Base-by-base conservation (phyloP, 2,113 vertebrate genomes). In the Petaurus breviceps region DNA sequence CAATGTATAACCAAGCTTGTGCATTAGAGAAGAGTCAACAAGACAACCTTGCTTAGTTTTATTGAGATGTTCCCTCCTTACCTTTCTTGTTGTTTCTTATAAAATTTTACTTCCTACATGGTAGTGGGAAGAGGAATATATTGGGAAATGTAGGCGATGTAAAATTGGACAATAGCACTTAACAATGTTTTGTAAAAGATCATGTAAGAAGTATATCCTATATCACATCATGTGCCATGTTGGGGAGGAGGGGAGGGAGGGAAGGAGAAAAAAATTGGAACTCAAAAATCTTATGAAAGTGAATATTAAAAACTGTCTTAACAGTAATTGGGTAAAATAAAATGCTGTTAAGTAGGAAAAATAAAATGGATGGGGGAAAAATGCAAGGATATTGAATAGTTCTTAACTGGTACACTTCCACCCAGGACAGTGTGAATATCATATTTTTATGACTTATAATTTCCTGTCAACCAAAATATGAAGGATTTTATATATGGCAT, bases 371-470 rank as follows among this genome's bases (percentile, higher is more conserved):
- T 37, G 10, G 89, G 14, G 91, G 91, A 52, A 1, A 92, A 95
- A 94, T 90, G 93, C 90, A 53, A 9, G 61, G 28, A 0, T 55
- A 54, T 54, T 61, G 94, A 93, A 90, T 95, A 52, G 53, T 90
- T 91, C 1, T 7, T 93, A 24, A 51, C 37, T 25, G 57, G 55
- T 91, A 91, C 1, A 92, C 52, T 92, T 91, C 25, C 92, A 68
- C 51, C 3, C 95, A 90, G 10, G 19, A 26, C 43, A 51, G 16
- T 52, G 12, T 90, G 55, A 55, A 68, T 5, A 47, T 92, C 95
- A 3, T 84, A 52, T 91, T 77, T 51, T 93, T 91, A 57, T 43
- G 1, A 10, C 1, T 50, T 26, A 90, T 89, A 68, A 28, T 68
- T 61, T 10, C 50, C 37, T 54, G 0, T 28, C 92, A 97, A 90